Base-by-base conservation (phyloP, 2,888 invertebrate species). In the Ptilodon capucinus region DNA sequence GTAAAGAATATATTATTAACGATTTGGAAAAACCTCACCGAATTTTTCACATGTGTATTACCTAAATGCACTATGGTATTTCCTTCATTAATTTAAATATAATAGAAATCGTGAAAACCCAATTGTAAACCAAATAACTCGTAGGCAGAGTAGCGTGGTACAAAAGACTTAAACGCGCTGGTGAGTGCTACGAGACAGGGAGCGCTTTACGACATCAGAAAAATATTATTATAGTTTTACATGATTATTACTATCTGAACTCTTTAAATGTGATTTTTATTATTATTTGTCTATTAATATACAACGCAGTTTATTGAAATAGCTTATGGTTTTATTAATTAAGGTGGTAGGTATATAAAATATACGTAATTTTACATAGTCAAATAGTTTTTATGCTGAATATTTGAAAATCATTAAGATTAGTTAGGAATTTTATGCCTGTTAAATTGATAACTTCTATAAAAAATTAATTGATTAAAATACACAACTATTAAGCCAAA, bases 151-250 rank as follows among this genome's bases (percentile, higher is more conserved):
- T 42, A 30, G 61, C 71, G 61, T 60, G 69, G 60, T 84, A 79
- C 74, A 82, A 84, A 84, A 85, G 85, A 86, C 74, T 70, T 85
- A 76, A 86, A 86, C 86, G 86, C 83, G 74, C 58, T 52, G 51
- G 23, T 25, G 42, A 41, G 46, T 44, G 42, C 46, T 34, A 45
- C 35, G 40, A 46, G 39, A 47, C 34, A 46, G 38, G 30, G 18
- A 13, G 35, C 38, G 46, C 21, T 48, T 36, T 14, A 49, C 44
- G 44, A 41, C 46, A 41, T 46, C 25, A 16, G 25, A 40, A 39
- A 39, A 34, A 39, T 44, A 55, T 42, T 35, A 34, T 44, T 43
- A 38, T 19, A 47, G 48, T 46, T 11, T 43, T 28, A 50, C 32
- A 18, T 48, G 41, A 36, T 42, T 41, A 14, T 32, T 46, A 52